Conservation (phyloP, 2,113 vertebrate genomes). For the Cromileptes altivelis region DNA sequence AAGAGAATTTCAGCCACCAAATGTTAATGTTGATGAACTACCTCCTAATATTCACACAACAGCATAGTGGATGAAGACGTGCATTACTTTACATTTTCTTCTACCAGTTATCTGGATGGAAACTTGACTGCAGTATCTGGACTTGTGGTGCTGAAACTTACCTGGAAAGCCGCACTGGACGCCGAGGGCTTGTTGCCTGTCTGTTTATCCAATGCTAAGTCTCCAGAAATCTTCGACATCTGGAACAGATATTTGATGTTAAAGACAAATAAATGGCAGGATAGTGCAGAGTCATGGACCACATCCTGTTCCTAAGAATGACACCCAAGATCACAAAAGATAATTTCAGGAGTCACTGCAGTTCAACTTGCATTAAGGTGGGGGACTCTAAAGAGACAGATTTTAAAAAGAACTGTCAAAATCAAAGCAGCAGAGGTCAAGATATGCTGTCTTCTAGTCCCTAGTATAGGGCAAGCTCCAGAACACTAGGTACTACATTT, state of each 20-base stretch:
- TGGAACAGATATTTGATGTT: slow-evolving; percentile 44
- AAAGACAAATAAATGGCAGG: slow-evolving; percentile 5
- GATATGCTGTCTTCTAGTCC: neutral
- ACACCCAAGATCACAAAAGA: neutral
- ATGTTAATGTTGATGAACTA: neutral
- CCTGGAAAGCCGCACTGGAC: slow-evolving; percentile 46
- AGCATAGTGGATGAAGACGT: neutral
- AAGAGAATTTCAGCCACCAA: neutral
- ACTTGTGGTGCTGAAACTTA: slow-evolving; percentile 22
- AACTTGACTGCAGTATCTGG: neutral
- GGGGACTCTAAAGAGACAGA: neutral
- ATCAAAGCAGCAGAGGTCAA: neutral
- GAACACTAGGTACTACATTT: neutral
- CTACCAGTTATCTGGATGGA: neutral
- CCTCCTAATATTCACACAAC: neutral
- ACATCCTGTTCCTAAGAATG: neutral
- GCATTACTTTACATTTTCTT: neutral
- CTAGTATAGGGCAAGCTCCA: neutral
- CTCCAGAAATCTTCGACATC: slow-evolving; percentile 40
- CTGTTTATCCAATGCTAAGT: slow-evolving; percentile 9
- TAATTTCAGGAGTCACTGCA: neutral
- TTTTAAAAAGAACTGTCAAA: neutral
- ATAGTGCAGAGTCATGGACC: neutral
- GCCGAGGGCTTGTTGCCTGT: neutral
- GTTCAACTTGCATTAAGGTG: neutral